Conservation (phyloP, 2,888 invertebrate species). For the Dasysyrphus tricinctus region DNA sequence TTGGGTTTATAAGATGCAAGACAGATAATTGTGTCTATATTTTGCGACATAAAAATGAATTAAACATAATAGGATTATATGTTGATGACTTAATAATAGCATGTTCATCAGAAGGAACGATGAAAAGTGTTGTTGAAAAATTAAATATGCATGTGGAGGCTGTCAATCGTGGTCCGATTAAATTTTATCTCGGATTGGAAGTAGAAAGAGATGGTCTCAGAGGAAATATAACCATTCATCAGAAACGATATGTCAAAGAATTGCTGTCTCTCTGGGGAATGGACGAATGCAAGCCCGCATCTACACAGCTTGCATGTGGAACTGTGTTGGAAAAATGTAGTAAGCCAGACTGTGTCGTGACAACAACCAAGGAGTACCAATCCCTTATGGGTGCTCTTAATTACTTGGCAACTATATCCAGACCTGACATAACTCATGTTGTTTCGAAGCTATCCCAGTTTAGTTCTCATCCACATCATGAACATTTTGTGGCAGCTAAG, state of each 20-base stretch:
- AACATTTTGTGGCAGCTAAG: conserved; percentile 70
- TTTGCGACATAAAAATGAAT: too few relatives aligned
- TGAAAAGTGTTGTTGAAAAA: too few relatives aligned
- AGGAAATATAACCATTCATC: too few relatives aligned
- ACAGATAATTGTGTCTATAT: conserved; percentile 7
- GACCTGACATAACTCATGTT: conserved; percentile 5
- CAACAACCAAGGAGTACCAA: too few relatives aligned
- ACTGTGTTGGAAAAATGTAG: too few relatives aligned
- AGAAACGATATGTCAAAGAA: neutral
- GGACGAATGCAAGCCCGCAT: too few relatives aligned
- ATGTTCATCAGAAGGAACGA: neutral
- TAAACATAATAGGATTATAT: too few relatives aligned
- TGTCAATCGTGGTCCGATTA: conserved; percentile 33
- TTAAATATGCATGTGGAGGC: neutral
- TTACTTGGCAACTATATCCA: conserved; percentile 12
- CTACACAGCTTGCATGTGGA: too few relatives aligned
- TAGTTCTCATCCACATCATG: conserved; percentile 63
- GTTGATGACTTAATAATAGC: too few relatives aligned
- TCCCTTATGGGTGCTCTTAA: conserved; percentile 18
- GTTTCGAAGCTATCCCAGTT: neutral
- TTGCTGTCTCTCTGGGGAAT: neutral
- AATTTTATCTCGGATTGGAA: neutral
- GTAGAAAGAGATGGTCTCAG: too few relatives aligned
- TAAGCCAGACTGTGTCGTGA: too few relatives aligned
- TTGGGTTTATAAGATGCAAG: conserved; percentile 48